Evolutionary conservation across 2,888 invertebrate species (phyloP).

Genomic region (Lepidocyrtoides sp.): DNA sequence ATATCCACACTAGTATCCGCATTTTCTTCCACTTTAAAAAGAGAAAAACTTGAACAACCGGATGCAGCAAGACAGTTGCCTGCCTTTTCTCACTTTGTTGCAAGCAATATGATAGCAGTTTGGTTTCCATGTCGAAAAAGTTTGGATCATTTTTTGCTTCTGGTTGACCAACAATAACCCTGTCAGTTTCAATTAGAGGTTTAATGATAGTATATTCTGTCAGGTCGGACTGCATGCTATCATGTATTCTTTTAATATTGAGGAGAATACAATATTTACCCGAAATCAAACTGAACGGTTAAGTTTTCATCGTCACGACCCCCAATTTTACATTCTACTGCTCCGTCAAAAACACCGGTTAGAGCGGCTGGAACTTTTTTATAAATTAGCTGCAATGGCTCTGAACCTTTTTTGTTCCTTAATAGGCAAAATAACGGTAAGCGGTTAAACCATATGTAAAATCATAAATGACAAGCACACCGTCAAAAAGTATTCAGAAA

Average conservation of each 20-base stretch:
- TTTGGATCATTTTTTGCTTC: neutral
- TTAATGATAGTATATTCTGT: neutral
- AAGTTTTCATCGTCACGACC: conserved; percentile 76
- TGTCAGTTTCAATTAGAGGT: neutral
- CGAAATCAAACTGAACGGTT: conserved; percentile 72
- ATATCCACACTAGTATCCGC: conserved; percentile 73
- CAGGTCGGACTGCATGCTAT: neutral
- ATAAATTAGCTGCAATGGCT: conserved; percentile 79
- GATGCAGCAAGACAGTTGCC: conserved; percentile 76
- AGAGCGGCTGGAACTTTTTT: conserved; percentile 77
- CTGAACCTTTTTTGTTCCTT: conserved; percentile 65
- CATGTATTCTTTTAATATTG: too few relatives aligned
- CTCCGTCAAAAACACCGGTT: conserved; percentile 70
- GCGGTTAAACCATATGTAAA: too few relatives aligned
- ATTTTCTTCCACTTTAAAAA: conserved; percentile 80
- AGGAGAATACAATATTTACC: too few relatives aligned
- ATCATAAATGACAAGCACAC: too few relatives aligned
- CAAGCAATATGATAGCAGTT: conserved; percentile 73
- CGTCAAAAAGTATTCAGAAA: too few relatives aligned
- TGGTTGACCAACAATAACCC: conserved; percentile 77
- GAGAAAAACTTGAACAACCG: conserved; percentile 79
- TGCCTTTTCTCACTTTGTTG: conserved; percentile 68
- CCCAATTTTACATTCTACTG: conserved; percentile 61
- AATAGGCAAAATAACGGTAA: neutral
- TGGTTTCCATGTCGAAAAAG: conserved; percentile 67